These are phyloP conservation scores for Drosophila orena DNA, from an alignment of 1,140 invertebrate genomes.

Conservation along the genomic window DNA sequence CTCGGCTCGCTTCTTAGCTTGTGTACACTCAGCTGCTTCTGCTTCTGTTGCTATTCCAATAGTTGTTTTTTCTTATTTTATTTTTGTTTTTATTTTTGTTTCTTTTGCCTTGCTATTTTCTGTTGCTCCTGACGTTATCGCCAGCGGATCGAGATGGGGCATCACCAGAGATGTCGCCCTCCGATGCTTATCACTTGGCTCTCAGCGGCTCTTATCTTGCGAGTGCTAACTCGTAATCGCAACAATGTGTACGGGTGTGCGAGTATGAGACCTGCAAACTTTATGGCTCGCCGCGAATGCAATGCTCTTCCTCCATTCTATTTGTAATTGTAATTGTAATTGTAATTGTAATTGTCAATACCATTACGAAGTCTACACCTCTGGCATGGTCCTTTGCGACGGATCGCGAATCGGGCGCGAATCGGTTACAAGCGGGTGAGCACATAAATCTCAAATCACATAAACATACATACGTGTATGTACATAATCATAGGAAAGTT, in stretches of 20 bases:
- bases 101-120: neutral
- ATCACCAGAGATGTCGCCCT: slow-evolving; percentile 8
- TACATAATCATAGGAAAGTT: too few species aligned
- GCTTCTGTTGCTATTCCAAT: neutral
- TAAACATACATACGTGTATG: too few species aligned
- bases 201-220: slow-evolving; percentile 22
- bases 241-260: slow-evolving; percentile 15
- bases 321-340: neutral
- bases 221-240: slow-evolving; percentile 6
- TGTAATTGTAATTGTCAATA: neutral
- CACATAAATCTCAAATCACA: too few species aligned
- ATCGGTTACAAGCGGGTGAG: neutral
- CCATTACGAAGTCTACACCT: neutral
- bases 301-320: neutral
- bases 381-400: neutral
- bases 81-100: neutral
- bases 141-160: slow-evolving; percentile 9
- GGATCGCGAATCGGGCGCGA: neutral
- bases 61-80: neutral
- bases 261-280: slow-evolving; percentile 22
- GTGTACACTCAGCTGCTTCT: slow-evolving; percentile 4
- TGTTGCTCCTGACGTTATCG: slow-evolving; percentile 36
- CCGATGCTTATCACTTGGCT: slow-evolving; percentile 30
- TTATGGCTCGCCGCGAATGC: slow-evolving; percentile 1
- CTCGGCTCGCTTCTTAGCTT: slow-evolving; percentile 7